These are phyloP conservation scores for Phymatocera aterrima DNA, from an alignment of 2,888 invertebrate genomes.

Conservation along the genomic window DNA sequence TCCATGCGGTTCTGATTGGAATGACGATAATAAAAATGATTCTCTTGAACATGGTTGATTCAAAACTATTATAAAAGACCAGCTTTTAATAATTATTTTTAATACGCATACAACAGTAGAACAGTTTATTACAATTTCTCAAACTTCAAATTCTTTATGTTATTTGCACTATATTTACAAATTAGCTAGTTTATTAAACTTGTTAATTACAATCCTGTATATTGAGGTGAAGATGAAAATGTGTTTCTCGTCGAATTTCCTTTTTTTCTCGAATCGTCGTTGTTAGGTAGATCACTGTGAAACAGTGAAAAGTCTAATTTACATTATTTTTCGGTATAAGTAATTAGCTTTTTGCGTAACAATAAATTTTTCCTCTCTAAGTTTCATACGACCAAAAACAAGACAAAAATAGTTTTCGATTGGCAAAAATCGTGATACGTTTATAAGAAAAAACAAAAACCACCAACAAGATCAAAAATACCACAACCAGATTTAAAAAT, in stretches of 20 bases:
- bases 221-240: constrained; percentile 71
- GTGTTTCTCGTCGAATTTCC: constrained; percentile 65
- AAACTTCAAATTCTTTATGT: constrained; percentile 48
- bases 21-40: background rate
- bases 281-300: constrained; percentile 68
- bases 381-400: no score
- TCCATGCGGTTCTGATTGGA: background rate
- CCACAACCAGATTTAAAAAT: background rate
- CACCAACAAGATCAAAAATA: background rate
- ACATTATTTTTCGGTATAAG: background rate
- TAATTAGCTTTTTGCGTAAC: background rate
- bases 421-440: no score
- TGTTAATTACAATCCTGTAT: constrained; percentile 70
- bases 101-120: constrained; percentile 38
- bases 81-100: constrained; percentile 60
- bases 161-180: constrained; percentile 59
- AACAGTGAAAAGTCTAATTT: constrained; percentile 42
- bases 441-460: no score
- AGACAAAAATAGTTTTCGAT: no score
- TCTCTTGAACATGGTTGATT: constrained; percentile 29
- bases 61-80: constrained; percentile 59
- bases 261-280: constrained; percentile 67
- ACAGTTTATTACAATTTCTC: constrained; percentile 8
- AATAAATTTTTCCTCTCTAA: no score
- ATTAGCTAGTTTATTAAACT: constrained; percentile 57